Evolutionary conservation across 2,113 vertebrate genomes (phyloP).

Genomic region (Labeo rohita): DNA sequence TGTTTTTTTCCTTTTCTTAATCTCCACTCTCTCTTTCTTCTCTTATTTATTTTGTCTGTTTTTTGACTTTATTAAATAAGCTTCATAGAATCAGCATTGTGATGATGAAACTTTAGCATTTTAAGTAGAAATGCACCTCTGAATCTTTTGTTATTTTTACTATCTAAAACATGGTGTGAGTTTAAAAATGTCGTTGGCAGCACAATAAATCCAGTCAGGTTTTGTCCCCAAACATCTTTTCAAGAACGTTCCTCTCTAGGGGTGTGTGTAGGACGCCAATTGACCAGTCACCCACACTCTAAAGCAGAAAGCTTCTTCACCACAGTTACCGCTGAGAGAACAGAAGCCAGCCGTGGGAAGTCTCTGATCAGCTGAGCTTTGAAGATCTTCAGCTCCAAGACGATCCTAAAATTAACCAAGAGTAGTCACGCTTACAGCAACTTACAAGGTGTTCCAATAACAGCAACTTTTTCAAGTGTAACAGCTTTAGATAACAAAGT

Average conservation of each 20-base stretch:
- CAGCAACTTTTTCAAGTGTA: neutral
- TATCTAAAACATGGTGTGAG: neutral
- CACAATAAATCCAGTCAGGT: neutral
- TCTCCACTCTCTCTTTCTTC: neutral
- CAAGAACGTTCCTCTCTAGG: neutral
- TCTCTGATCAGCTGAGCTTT: slow-evolving; percentile 14
- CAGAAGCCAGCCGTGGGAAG: slow-evolving; percentile 23
- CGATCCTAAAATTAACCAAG: neutral
- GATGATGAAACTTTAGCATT: neutral
- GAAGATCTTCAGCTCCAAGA: neutral
- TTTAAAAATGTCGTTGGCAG: neutral
- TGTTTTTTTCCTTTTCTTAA: neutral
- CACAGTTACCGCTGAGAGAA: slow-evolving; percentile 11
- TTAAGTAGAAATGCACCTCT: neutral
- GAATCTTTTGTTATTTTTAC: neutral
- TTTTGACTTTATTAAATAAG: neutral
- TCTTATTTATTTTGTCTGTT: neutral
- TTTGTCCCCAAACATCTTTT: neutral
- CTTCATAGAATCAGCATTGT: neutral
- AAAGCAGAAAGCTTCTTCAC: neutral
- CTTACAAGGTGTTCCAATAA: neutral
- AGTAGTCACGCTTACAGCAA: neutral
- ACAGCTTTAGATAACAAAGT: neutral
- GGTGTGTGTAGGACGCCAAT: neutral
- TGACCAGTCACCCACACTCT: slow-evolving; percentile 1